phyloP scores from a whole-genome alignment of 53 echinoderm and acorn worm genomes.

The Mesocentrotus franciscanus region DNA sequence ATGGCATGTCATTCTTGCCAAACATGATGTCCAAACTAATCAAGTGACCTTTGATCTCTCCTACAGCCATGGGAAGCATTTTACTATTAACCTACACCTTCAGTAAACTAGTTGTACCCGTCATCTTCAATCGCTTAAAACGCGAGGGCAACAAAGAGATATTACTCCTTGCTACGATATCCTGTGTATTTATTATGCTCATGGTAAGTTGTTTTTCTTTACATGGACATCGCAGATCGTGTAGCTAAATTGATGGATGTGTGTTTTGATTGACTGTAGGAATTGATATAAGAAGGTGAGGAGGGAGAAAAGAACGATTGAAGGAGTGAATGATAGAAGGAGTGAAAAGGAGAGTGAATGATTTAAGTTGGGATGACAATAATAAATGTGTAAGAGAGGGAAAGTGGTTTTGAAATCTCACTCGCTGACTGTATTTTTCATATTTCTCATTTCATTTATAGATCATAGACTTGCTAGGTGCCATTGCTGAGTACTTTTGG shows the following conservation, averaged over 20 bases:
- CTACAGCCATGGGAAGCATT: slow-evolving; percentile 76
- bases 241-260: too few relatives aligned
- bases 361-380: too few relatives aligned
- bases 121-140: slow-evolving; percentile 72
- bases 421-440: background rate
- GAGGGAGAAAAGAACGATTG: background rate
- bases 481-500: slow-evolving; percentile 88
- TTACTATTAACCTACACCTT: slow-evolving; percentile 78
- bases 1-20: background rate
- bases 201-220: slow-evolving; percentile 71
- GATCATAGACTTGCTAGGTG: slow-evolving; percentile 84
- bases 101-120: slow-evolving; percentile 79
- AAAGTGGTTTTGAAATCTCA: background rate
- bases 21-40: background rate
- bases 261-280: too few relatives aligned
- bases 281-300: background rate
- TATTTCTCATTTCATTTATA: background rate
- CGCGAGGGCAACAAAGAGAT: slow-evolving; percentile 82
- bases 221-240: too few relatives aligned
- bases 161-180: slow-evolving; percentile 77
- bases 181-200: slow-evolving; percentile 88
- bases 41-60: background rate
- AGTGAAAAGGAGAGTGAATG: too few relatives aligned
- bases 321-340: background rate
- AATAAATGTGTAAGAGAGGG: too few relatives aligned